Evolutionary conservation across 2,113 vertebrate genomes (phyloP).

Genomic region (Theristicus caerulescens): DNA sequence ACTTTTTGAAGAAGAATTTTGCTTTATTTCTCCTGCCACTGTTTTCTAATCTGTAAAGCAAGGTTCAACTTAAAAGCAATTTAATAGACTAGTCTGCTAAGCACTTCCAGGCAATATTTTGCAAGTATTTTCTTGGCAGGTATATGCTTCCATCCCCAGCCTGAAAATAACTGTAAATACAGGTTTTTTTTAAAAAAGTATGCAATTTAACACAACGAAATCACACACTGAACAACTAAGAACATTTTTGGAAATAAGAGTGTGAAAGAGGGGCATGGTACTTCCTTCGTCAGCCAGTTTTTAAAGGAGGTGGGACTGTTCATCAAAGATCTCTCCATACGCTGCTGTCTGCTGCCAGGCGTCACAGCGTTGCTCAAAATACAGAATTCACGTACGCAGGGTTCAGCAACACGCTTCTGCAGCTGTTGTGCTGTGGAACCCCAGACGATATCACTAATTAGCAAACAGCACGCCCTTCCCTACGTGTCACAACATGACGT

Average conservation of each 20-base stretch:
- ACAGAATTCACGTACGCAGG: not conserved
- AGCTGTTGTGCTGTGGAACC: not conserved
- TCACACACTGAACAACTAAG: not conserved
- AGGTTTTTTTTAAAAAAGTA: not conserved
- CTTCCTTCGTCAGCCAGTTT: not conserved
- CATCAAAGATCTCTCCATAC: not conserved
- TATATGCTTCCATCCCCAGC: not conserved
- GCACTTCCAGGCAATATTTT: not conserved
- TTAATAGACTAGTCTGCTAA: not conserved
- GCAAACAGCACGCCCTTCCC: not conserved
- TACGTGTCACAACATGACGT: not conserved
- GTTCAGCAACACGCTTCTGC: not conserved
- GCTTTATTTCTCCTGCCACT: not conserved
- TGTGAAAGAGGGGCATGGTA: not conserved
- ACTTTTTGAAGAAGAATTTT: not conserved
- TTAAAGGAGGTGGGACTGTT: not conserved
- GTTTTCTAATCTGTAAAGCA: not conserved
- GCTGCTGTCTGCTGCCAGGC: not conserved
- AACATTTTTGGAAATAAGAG: not conserved
- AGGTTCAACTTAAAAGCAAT: not conserved
- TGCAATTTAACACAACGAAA: not conserved
- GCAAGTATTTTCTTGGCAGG: not conserved
- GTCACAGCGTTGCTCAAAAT: not conserved
- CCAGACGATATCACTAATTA: not conserved
- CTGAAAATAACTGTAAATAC: not conserved